Percentiles rank a stretch among this genome's conserved stretches.
Evolutionary conservation across 2,888 invertebrate species (phyloP).

Genomic region (Eurytoma californica): DNA sequence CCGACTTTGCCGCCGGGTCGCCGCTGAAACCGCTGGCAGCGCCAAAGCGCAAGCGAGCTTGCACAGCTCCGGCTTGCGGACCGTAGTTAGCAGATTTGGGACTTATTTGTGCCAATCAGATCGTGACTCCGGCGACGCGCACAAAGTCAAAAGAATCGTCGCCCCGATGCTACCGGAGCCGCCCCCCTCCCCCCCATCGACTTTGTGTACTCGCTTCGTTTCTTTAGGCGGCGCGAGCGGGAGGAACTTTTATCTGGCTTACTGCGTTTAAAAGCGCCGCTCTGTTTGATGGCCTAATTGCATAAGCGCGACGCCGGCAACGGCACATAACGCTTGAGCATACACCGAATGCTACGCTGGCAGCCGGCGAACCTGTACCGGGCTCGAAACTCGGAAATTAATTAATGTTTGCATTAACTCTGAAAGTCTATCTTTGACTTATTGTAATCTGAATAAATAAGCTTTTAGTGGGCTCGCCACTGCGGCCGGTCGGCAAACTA

Average conservation of each 20-base stretch:
- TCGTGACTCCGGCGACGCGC: background rate
- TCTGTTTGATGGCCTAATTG: slow-evolving; percentile 40
- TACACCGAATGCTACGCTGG: slow-evolving; percentile 32
- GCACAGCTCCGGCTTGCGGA: slow-evolving; percentile 31
- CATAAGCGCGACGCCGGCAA: slow-evolving; percentile 5
- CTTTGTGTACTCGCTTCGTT: background rate
- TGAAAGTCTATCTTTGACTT: slow-evolving; percentile 47
- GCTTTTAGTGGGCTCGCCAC: slow-evolving; percentile 16
- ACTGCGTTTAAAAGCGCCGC: slow-evolving; percentile 12
- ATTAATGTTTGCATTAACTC: slow-evolving; percentile 52
- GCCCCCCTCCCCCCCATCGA: background rate
- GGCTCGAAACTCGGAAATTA: slow-evolving; percentile 43
- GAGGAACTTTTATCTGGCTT: slow-evolving; percentile 1
- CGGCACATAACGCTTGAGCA: slow-evolving; percentile 31
- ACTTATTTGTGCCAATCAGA: slow-evolving; percentile 15
- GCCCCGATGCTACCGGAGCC: background rate
- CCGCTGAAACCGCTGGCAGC: background rate
- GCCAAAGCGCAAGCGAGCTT: slow-evolving; percentile 9
- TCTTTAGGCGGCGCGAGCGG: background rate
- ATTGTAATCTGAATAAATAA: slow-evolving; percentile 52
- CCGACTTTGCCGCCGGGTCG: slow-evolving; percentile 19
- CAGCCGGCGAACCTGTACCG: background rate
- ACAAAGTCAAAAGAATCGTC: slow-evolving; percentile 7
- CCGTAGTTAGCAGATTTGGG: slow-evolving; percentile 32
- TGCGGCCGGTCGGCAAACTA: background rate